phyloP scores from a whole-genome alignment of 2,113 vertebrate genomes.

The Dryoscopus gambensis region DNA sequence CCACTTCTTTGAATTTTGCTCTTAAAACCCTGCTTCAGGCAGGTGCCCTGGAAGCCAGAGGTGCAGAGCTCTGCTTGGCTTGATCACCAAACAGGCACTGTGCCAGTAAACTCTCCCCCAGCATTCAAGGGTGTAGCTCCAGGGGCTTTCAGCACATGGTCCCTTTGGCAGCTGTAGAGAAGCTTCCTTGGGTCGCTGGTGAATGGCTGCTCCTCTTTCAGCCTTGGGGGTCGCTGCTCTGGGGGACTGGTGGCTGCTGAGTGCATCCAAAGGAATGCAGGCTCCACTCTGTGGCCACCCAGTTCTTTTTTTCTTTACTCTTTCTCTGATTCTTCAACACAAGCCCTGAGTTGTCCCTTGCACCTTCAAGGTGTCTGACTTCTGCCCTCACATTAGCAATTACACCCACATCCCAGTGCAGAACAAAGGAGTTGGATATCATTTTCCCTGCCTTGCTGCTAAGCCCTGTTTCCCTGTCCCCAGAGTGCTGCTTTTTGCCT shows the following conservation, averaged over 20 bases:
- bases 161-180: neutral
- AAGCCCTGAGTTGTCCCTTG: neutral
- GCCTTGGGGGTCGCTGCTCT: neutral
- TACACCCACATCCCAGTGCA: neutral
- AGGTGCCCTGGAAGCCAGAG: neutral
- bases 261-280: neutral
- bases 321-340: neutral
- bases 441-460: neutral
- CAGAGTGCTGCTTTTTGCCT: neutral
- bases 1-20: neutral
- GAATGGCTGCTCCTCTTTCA: neutral
- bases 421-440: neutral
- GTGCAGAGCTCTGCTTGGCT: neutral
- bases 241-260: neutral
- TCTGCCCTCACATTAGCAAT: neutral
- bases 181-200: neutral
- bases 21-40: neutral
- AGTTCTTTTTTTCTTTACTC: neutral
- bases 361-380: neutral
- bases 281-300: neutral
- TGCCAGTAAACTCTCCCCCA: neutral
- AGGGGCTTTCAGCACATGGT: neutral
- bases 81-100: fast-evolving
- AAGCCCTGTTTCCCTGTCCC: neutral
- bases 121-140: neutral